Evolutionary conservation across 1,140 invertebrate genomes (phyloP), one percentile per base, ranked within the genome.

Genomic region (Helicoverpa armigera): DNA sequence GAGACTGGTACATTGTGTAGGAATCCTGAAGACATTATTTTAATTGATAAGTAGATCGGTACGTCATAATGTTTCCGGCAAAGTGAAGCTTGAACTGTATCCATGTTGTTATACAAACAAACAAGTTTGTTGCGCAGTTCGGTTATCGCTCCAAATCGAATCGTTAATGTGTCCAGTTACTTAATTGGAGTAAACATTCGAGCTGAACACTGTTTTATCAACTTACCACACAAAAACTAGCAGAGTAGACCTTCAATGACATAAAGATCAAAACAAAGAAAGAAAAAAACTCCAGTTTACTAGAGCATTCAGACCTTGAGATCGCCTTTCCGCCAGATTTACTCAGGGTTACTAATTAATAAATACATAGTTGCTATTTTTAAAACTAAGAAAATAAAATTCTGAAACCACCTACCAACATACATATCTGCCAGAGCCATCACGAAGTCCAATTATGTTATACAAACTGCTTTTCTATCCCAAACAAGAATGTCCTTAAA

Each of bases 341-440:
- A 70, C 83, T 85, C 84, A 85, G 76, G 83, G 80, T 79, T 84
- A 82, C 63, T 74, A 84, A 85, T 23, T 23, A 23, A 79, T 81
- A 83, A 87, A 86, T 81, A 84, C 35, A 83, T 58, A 53, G 50
- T 60, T 29, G 50, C 56, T 72, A 35, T 29, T 53, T 69, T 74
- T 69, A 60, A 80, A 67, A 74, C 63, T 79, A 83, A 83, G 77
- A 85, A 43, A 14, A 65, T 82, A 83, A 31, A 88, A 86, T 79
- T 60, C 78, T 79, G 84, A 85, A 67, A 85, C 80, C 85, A 93
- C 92, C 83, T 94, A 94, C 93, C 93, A 85, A 91, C 86, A 92
- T 91, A 94, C 83, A 93, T 85, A 89, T 93, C 92, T 82, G 92
- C 89, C 85, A 94, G 89, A 82, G 93, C 92, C 93, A 94, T 93